Evolutionary conservation across 2,113 vertebrate species (phyloP).

Genomic region (Oceanites oceanicus): DNA sequence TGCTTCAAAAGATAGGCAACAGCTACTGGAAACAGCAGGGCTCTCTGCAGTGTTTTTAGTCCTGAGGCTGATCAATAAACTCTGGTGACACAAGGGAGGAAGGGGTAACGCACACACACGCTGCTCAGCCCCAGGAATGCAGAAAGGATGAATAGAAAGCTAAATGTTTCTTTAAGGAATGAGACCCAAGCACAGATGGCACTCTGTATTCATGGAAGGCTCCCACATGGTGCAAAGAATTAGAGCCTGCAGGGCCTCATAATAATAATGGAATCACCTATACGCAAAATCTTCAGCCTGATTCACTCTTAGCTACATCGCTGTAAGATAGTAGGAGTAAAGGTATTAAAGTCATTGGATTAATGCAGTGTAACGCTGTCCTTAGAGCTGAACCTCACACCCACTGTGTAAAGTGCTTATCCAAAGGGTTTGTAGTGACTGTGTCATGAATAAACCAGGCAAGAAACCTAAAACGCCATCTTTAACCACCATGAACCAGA

Average conservation of each 20-base stretch:
- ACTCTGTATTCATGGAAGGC: slow-evolving; percentile 20
- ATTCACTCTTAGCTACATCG: slow-evolving; percentile 18
- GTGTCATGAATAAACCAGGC: background rate
- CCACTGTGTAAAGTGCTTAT: background rate
- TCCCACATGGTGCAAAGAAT: slow-evolving; percentile 28
- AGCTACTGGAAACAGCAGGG: slow-evolving; percentile 51
- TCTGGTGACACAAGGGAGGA: slow-evolving; percentile 7
- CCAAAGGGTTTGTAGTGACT: background rate
- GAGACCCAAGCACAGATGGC: slow-evolving; percentile 29
- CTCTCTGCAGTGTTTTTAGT: slow-evolving; percentile 15
- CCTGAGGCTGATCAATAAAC: slow-evolving; percentile 52
- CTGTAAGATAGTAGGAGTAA: slow-evolving; percentile 31
- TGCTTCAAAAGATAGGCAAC: slow-evolving; percentile 59
- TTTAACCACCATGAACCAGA: background rate
- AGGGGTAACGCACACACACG: background rate
- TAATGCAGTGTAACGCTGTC: background rate
- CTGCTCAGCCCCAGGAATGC: slow-evolving; percentile 34
- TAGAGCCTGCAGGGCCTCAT: slow-evolving; percentile 22
- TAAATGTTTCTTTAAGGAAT: slow-evolving; percentile 40
- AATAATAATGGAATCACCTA: slow-evolving; percentile 49
- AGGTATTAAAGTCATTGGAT: slow-evolving; percentile 16
- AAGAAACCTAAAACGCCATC: background rate
- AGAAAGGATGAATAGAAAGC: slow-evolving; percentile 15
- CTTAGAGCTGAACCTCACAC: background rate
- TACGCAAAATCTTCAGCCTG: slow-evolving; percentile 17